phyloP scores from a whole-genome alignment of 2,113 vertebrate species.

The Peromyscus maniculatus region DNA sequence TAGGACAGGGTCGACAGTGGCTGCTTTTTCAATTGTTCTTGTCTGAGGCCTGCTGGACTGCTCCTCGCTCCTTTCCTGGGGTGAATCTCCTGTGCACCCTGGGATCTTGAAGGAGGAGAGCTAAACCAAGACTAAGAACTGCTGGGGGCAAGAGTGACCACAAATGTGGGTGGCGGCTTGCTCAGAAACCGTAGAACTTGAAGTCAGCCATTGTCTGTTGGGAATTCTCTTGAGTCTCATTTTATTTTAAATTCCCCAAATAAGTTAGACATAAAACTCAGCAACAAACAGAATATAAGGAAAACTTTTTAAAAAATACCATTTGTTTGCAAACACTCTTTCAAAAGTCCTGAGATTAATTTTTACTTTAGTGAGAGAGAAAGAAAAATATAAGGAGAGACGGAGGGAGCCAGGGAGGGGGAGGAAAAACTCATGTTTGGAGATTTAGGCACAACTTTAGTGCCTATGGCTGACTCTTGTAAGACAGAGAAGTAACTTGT shows the following conservation, averaged over 20 bases:
- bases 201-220: background rate
- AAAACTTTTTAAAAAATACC: background rate
- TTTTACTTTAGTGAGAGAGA: background rate
- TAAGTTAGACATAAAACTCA: background rate
- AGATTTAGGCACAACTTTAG: background rate
- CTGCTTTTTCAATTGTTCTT: background rate
- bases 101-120: background rate
- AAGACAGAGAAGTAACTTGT: background rate
- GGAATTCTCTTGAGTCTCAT: background rate
- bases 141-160: too few species aligned
- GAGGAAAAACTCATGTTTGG: background rate
- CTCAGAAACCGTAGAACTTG: background rate
- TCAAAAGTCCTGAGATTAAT: background rate
- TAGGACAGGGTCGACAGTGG: background rate
- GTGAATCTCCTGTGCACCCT: background rate
- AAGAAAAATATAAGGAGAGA: background rate
- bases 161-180: fast-evolving
- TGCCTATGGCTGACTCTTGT: background rate
- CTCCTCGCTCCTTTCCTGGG: fast-evolving
- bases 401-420: background rate
- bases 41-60: background rate
- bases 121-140: background rate
- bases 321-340: slow-evolving; percentile 11
- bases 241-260: background rate
- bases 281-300: background rate